Conservation (phyloP, 1,140 invertebrate genomes). For the Holotrichia oblita region DNA sequence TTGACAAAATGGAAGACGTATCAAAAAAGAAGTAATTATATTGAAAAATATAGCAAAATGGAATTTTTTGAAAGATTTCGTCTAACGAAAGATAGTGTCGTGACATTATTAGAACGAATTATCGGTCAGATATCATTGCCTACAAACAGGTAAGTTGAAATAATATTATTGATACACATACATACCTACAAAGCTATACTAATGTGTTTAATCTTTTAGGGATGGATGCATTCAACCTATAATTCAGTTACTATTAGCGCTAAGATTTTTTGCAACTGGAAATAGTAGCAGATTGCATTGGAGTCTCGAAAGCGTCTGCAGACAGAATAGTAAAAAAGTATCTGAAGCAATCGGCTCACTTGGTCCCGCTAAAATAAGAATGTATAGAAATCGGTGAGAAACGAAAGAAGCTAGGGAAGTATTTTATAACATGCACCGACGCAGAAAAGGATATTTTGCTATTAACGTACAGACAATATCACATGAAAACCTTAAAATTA, state of each 20-base stretch:
- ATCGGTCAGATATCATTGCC: not conserved
- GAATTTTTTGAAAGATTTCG: not conserved
- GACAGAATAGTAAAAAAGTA: not conserved
- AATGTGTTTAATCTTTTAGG: not conserved
- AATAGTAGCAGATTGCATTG: not conserved
- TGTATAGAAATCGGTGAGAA: too few relatives aligned
- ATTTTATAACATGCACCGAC: too few relatives aligned
- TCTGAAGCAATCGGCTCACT: not conserved
- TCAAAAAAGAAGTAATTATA: not conserved
- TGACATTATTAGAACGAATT: not conserved
- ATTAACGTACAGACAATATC: too few relatives aligned
- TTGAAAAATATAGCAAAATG: not conserved
- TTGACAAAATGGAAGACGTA: not conserved
- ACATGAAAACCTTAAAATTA: too few relatives aligned
- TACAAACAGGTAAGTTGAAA: not conserved
- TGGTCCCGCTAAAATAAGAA: too few relatives aligned
- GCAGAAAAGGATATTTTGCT: too few relatives aligned
- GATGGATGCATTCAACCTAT: not conserved
- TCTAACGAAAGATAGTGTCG: not conserved
- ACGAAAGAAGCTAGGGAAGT: too few relatives aligned
- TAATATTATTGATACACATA: too few relatives aligned
- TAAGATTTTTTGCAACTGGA: not conserved
- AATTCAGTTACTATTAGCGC: not conserved
- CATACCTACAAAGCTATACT: not conserved
- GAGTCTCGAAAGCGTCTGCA: not conserved